These are phyloP conservation scores for Acanthosepion pharaonis DNA, from an alignment of 2,888 invertebrate species.

Conservation along the genomic window DNA sequence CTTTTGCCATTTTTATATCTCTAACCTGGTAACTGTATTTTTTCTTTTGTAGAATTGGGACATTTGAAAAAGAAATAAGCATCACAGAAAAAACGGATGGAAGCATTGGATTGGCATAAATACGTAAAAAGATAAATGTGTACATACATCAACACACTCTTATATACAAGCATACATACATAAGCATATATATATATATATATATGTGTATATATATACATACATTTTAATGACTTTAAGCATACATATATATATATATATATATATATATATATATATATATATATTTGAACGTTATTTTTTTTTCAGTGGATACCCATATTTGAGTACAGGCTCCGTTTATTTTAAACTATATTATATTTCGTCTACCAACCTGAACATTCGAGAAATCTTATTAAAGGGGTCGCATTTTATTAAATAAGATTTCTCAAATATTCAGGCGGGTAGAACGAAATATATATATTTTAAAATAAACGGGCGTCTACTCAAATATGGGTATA, in stretches of 20 bases:
- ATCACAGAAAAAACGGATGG: constrained; percentile 33
- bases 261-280: background rate
- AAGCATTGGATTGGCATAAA: background rate
- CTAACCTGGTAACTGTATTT: background rate
- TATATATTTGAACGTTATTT: no score
- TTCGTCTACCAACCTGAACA: no score
- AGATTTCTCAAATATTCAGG: no score
- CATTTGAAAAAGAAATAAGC: background rate
- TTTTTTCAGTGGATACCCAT: no score
- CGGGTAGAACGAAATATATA: no score
- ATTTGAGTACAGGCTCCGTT: no score
- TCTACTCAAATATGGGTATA: no score
- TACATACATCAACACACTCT: background rate
- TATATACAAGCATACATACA: background rate
- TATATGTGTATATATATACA: constrained; percentile 4
- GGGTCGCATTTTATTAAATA: no score
- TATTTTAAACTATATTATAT: no score
- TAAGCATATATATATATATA: background rate
- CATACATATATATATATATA: constrained; percentile 44
- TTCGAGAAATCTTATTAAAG: no score
- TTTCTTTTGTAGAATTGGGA: background rate
- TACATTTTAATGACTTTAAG: background rate
- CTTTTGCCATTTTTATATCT: background rate
- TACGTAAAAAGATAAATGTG: background rate
- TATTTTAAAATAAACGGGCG: no score